These are phyloP conservation scores for Haemorhous mexicanus DNA, from an alignment of 2,113 vertebrate species.

Conservation along the genomic window DNA sequence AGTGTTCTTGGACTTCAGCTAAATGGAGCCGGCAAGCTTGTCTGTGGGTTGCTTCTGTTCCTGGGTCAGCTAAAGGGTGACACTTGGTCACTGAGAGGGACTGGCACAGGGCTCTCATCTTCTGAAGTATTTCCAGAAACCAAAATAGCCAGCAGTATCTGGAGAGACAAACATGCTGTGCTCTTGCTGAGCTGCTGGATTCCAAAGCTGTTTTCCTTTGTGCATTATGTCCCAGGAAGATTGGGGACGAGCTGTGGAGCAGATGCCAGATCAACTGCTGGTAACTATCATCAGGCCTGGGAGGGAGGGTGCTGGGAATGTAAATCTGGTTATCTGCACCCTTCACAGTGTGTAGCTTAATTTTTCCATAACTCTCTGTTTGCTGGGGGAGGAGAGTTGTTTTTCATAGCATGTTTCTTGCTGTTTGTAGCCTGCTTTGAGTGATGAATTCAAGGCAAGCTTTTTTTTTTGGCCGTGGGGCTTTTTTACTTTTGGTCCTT, in stretches of 20 bases:
- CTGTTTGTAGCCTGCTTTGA: not conserved
- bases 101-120: not conserved
- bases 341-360: not conserved
- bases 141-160: not conserved
- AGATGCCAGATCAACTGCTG: not conserved
- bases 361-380: rapidly evolving
- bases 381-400: not conserved
- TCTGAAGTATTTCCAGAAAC: not conserved
- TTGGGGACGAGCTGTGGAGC: not conserved
- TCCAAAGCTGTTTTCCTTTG: conserved; percentile 5
- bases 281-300: not conserved
- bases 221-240: not conserved
- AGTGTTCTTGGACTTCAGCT: not conserved
- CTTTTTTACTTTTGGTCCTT: not conserved
- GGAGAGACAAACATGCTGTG: not conserved
- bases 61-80: not conserved
- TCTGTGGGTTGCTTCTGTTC: not conserved
- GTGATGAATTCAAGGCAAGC: not conserved
- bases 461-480: rapidly evolving
- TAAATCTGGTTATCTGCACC: not conserved
- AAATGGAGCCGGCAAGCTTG: not conserved
- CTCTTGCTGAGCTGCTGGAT: conserved; percentile 2
- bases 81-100: not conserved
- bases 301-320: not conserved
- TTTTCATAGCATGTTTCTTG: not conserved